Percentiles rank a stretch among this genome's conserved stretches.
phyloP scores from a whole-genome alignment of 1,140 invertebrate species.

The Anastatus disparis region DNA sequence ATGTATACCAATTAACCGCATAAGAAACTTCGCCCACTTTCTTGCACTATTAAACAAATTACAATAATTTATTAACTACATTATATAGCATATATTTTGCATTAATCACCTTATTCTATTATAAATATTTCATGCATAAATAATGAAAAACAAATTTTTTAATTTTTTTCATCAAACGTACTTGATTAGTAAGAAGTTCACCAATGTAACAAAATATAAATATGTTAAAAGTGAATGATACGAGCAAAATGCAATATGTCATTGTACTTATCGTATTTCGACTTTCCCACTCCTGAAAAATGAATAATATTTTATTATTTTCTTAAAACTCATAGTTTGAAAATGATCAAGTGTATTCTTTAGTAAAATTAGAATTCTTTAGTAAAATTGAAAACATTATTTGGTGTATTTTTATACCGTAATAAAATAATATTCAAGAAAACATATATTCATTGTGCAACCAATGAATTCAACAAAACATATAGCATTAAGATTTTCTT shows the following conservation, averaged over 20 bases:
- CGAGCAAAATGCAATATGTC: slow-evolving; percentile 45
- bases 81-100: no score
- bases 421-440: slow-evolving; percentile 55
- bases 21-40: slow-evolving; percentile 44
- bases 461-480: slow-evolving; percentile 56
- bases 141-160: no score
- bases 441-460: slow-evolving; percentile 57
- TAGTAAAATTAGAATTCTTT: no score
- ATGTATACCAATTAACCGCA: slow-evolving; percentile 48
- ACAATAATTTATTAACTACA: no score
- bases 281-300: slow-evolving; percentile 49
- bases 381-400: no score
- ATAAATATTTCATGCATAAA: no score
- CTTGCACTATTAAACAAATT: slow-evolving; percentile 38
- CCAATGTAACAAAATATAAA: slow-evolving; percentile 54
- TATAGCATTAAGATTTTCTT: slow-evolving; percentile 53
- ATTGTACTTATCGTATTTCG: slow-evolving; percentile 37
- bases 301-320: slow-evolving; percentile 22
- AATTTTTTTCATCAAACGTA: slow-evolving; percentile 32
- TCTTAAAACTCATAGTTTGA: slow-evolving; percentile 39
- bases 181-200: slow-evolving; percentile 48
- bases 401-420: no score
- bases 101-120: no score
- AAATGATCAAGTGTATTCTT: no score
- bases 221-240: slow-evolving; percentile 51